These are phyloP conservation scores for Pelosia muscerda DNA, from an alignment of 2,888 invertebrate species.

Conservation along the genomic window DNA sequence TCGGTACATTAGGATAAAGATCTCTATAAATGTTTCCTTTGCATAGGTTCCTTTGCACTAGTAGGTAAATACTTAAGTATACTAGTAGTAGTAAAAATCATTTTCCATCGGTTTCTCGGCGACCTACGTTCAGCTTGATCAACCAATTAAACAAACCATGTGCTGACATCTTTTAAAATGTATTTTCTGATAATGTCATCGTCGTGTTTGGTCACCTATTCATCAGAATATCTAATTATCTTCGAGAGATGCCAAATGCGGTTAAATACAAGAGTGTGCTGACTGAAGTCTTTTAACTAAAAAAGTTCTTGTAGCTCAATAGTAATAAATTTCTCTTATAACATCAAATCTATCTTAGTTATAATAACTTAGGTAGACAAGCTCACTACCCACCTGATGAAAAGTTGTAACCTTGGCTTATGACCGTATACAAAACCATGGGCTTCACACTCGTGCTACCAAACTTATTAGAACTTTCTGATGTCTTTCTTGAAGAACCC, in stretches of 20 bases:
- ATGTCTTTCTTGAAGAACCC: too few species aligned
- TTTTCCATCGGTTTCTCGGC: background rate
- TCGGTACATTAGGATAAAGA: background rate
- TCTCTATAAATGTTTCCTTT: background rate
- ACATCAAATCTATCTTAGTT: background rate
- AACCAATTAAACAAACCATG: background rate
- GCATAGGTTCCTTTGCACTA: background rate
- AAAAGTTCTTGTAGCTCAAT: too few species aligned
- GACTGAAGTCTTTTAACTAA: too few species aligned
- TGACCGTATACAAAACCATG: too few species aligned
- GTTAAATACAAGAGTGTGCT: background rate
- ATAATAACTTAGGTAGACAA: too few species aligned
- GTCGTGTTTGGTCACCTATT: background rate
- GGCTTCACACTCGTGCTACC: too few species aligned
- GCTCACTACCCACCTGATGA: too few species aligned
- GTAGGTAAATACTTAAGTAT: too few species aligned
- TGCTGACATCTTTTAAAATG: background rate
- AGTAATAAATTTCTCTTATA: background rate
- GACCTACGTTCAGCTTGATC: background rate
- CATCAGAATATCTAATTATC: background rate
- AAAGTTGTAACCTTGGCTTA: too few species aligned
- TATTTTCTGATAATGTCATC: background rate
- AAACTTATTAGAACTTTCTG: too few species aligned
- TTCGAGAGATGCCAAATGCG: background rate
- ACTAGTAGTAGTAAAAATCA: background rate